phyloP scores from a whole-genome alignment of 2,797 vertebrate genomes.

The Onychomys leucogaster region DNA sequence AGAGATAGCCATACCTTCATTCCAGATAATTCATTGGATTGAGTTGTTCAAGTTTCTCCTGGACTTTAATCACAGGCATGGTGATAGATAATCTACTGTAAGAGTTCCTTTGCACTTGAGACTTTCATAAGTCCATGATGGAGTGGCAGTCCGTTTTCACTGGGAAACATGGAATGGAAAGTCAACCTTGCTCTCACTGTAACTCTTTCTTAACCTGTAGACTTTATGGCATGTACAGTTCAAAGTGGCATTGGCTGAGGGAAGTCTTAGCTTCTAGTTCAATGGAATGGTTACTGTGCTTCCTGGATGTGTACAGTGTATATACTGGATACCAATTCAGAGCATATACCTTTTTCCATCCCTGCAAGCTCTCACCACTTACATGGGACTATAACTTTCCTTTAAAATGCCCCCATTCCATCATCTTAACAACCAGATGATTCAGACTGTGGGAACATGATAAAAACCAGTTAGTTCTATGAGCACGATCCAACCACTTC shows the following conservation, averaged over 20 bases:
- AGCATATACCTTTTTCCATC: not conserved
- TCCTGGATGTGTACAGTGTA: not conserved
- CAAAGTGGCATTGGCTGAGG: not conserved
- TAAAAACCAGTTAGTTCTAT: not conserved
- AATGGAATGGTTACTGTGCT: not conserved
- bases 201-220: not conserved
- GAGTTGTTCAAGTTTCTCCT: not conserved
- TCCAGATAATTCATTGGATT: not conserved
- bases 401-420: not conserved
- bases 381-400: not conserved
- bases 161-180: not conserved
- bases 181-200: not conserved
- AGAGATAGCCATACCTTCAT: not conserved
- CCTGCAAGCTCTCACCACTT: not conserved
- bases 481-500: not conserved
- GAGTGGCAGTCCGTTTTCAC: not conserved
- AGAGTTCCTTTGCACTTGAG: not conserved
- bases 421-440: not conserved
- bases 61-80: not conserved
- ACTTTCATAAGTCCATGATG: not conserved
- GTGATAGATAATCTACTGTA: not conserved
- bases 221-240: not conserved
- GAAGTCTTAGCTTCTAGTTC: not conserved
- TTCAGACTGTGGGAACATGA: not conserved
- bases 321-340: not conserved